Evolutionary conservation across 2,113 vertebrate genomes (phyloP).

Genomic region (Scortum barcoo): DNA sequence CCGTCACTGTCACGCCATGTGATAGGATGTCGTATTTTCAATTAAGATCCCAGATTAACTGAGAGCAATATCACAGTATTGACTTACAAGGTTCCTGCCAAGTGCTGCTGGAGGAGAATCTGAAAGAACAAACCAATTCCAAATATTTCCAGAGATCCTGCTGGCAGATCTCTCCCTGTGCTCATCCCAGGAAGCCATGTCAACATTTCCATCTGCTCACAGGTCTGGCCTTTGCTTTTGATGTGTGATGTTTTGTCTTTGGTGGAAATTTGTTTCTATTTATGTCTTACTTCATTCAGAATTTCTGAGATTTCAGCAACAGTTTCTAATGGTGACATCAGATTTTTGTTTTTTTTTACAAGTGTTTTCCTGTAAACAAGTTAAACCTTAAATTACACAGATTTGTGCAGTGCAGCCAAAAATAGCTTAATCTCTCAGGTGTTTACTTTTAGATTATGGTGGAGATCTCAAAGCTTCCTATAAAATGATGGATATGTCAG

Average conservation of each 20-base stretch:
- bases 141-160: conserved; percentile 25
- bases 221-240: neutral
- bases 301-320: neutral
- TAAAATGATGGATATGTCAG: neutral
- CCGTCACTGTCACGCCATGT: neutral
- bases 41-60: conserved; percentile 15
- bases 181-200: conserved; percentile 15
- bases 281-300: neutral
- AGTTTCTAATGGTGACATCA: neutral
- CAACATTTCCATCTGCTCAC: conserved; percentile 39
- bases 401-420: neutral
- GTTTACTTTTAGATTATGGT: neutral
- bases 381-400: neutral
- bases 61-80: conserved; percentile 44
- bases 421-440: neutral
- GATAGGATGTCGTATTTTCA: conserved; percentile 18
- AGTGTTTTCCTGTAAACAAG: neutral
- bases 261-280: neutral
- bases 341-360: neutral
- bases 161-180: conserved; percentile 5
- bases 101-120: conserved; percentile 12
- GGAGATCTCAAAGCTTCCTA: neutral
- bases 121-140: conserved; percentile 22
- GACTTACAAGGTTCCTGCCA: conserved; percentile 16
- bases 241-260: conserved; percentile 1